phyloP scores from a whole-genome alignment of 2,888 invertebrate species.

The Rhodophaea formosa region DNA sequence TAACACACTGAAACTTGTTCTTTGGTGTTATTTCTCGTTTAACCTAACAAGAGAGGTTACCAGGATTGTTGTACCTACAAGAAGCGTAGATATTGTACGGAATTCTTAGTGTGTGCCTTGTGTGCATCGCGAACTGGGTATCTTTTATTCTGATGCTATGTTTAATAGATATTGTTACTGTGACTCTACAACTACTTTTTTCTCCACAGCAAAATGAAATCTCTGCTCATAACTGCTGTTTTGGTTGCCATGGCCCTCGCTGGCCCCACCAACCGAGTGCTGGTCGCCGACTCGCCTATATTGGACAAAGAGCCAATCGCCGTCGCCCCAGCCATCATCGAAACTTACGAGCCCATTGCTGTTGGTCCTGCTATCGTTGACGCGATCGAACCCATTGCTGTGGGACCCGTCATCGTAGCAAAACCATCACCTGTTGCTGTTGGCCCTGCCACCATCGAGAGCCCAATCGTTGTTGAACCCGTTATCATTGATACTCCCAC shows the following conservation, averaged over 20 bases:
- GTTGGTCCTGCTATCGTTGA: conserved; percentile 23
- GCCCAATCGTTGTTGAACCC: conserved; percentile 14
- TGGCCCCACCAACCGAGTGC: conserved; percentile 34
- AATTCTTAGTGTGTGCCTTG: too few relatives aligned
- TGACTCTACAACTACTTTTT: not conserved
- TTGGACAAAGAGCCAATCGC: not conserved
- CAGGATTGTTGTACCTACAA: too few relatives aligned
- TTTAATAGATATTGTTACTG: too few relatives aligned
- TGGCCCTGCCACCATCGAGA: conserved; percentile 14
- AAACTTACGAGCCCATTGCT: conserved; percentile 22
- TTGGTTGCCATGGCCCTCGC: conserved; percentile 42
- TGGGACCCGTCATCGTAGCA: conserved; percentile 21
- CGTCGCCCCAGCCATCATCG: conserved; percentile 27
- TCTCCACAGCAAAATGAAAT: conserved; percentile 35
- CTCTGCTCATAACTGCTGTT: conserved; percentile 41
- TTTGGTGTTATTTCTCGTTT: too few relatives aligned
- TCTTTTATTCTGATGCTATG: too few relatives aligned
- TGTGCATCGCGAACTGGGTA: too few relatives aligned
- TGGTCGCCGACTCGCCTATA: conserved; percentile 24
- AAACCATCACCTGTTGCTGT: conserved; percentile 7
- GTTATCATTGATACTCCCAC: conserved; percentile 17
- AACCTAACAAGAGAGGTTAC: too few relatives aligned
- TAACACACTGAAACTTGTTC: too few relatives aligned
- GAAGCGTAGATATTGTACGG: too few relatives aligned
- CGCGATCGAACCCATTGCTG: conserved; percentile 16